Base-by-base conservation (phyloP, 2,888 invertebrate species). In the Catocala nupta region DNA sequence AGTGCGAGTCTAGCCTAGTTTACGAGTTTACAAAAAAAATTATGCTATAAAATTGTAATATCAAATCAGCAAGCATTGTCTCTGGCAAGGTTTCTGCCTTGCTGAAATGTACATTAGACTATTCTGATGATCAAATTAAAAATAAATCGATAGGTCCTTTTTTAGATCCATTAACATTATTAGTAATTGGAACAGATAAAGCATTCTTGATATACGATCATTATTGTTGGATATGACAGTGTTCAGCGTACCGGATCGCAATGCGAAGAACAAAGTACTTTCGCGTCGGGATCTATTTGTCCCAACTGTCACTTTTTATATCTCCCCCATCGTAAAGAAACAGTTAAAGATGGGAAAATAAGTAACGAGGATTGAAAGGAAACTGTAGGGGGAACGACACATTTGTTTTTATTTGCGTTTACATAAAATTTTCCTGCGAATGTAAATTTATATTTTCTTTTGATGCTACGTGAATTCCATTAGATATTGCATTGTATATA, bases 311-410 rank as follows among this genome's bases (percentile, higher is more conserved):
- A 54, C 52, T 34, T 60, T 50, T 54, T 50, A 33, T 59, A 16
- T 59, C 43, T 62, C 59, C 56, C 36, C 55, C 16, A 59, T 61
- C 50, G 60, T 49, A 61, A 50, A 61, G 33, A 67, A 67, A 65
- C 53, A 53, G 61, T 67, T 63, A 63, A 51, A 72, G 70, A 74
- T 72, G 70, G 54, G 36, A 49, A 54, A 42, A 67, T 65, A 54
- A 34, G 45, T 74, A 74, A 73, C 68, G 65, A 71, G 65, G 49
- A 71, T 68, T 71, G 59, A 57, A 68, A 42, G 52, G 36, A 62
- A 53, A 59, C 64, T 63, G 63, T 60, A 57, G 43, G 47, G 63
- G 54, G 33, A 45, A 16, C 12, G 34, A 53, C 11, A 10, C 36
- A 56, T 63, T 68, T 45, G 59, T 68, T 68, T 71, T 74, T 55